Conservation (phyloP, 2,797 vertebrate genomes). For the Myotis vivesi region DNA sequence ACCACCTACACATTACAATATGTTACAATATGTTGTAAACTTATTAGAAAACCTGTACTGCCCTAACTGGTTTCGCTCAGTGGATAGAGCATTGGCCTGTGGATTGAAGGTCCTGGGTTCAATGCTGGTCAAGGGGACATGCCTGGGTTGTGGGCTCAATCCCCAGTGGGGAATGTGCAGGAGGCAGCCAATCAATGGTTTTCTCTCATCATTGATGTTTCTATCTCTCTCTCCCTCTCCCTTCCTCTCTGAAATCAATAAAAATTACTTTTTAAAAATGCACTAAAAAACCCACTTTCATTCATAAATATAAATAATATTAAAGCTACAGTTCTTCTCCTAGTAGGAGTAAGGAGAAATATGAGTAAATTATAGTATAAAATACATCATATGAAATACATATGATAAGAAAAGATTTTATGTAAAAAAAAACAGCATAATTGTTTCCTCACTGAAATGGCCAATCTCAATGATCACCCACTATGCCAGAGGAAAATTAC, state of each 20-base stretch:
- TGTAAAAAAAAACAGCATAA: background rate
- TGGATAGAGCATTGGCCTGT: too few relatives aligned
- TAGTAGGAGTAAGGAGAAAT: background rate
- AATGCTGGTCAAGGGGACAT: too few relatives aligned
- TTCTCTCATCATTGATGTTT: too few relatives aligned
- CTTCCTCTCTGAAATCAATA: too few relatives aligned
- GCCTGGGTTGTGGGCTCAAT: too few relatives aligned
- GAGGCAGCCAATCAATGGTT: too few relatives aligned
- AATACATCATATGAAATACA: background rate
- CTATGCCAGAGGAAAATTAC: constrained; percentile 65
- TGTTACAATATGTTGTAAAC: background rate
- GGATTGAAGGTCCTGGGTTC: too few relatives aligned
- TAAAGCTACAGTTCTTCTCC: background rate
- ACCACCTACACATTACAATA: background rate
- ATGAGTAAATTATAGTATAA: background rate
- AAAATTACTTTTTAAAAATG: background rate
- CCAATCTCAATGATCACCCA: constrained; percentile 11
- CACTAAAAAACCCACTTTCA: constrained; percentile 25
- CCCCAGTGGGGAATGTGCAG: too few relatives aligned
- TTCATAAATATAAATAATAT: background rate
- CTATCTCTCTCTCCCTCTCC: too few relatives aligned
- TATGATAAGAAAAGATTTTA: background rate
- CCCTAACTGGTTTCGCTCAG: too few relatives aligned
- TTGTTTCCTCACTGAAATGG: constrained; percentile 55
- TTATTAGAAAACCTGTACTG: background rate